These are phyloP conservation scores for Gouania willdenowi DNA, from an alignment of 2,797 vertebrate species.

Conservation along the genomic window DNA sequence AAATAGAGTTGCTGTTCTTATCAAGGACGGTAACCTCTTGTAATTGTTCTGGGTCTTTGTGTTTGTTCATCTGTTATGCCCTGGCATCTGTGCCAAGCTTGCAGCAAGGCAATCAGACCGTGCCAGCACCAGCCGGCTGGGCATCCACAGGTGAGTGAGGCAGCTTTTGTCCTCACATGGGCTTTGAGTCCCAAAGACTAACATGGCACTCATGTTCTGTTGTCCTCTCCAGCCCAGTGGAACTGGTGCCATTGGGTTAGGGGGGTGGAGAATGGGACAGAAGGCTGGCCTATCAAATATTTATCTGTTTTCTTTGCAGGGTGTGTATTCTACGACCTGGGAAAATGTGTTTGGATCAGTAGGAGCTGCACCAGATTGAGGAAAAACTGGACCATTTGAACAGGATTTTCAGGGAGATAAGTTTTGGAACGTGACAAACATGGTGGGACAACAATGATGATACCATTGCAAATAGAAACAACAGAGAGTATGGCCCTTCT, in stretches of 20 bases:
- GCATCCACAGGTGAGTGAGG: conserved; percentile 51
- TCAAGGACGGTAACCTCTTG: conserved; percentile 58
- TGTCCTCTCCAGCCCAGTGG: conserved; percentile 26
- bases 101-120: conserved; percentile 40
- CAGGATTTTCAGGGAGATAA: neutral
- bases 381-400: conserved; percentile 20
- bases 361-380: conserved; percentile 32
- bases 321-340: conserved; percentile 42
- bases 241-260: conserved; percentile 21
- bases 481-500: too few species aligned
- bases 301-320: conserved; percentile 61
- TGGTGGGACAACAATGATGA: too few species aligned
- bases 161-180: conserved; percentile 29
- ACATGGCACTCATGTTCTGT: conserved; percentile 27
- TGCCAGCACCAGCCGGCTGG: conserved; percentile 50
- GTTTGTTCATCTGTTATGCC: conserved; percentile 72
- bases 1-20: conserved; percentile 46
- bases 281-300: conserved; percentile 62
- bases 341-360: conserved; percentile 48
- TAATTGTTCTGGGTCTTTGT: conserved; percentile 58
- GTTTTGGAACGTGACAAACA: too few species aligned
- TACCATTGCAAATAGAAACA: too few species aligned
- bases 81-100: conserved; percentile 48
- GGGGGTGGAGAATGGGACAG: conserved; percentile 23
- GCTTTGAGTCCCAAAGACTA: conserved; percentile 53